phyloP scores from a whole-genome alignment of 2,888 invertebrate genomes.

The Pristionchus exspectatus region DNA sequence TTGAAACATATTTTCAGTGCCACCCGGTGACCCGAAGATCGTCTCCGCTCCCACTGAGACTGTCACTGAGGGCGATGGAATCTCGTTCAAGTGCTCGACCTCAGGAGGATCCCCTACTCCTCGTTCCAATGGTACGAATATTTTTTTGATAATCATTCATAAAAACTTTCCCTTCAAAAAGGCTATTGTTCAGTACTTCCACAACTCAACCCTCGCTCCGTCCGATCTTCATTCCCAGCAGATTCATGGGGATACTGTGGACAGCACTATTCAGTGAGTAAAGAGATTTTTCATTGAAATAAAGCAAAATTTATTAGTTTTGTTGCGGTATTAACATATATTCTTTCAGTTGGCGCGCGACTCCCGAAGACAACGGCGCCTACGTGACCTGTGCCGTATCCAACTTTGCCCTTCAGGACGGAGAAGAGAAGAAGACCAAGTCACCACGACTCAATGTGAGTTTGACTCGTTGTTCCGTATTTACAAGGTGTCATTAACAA shows the following conservation, averaged over 20 bases:
- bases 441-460: slow-evolving; percentile 71
- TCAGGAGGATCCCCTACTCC: slow-evolving; percentile 75
- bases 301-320: not conserved
- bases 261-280: slow-evolving; percentile 65
- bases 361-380: slow-evolving; percentile 72
- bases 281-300: not conserved
- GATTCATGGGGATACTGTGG: slow-evolving; percentile 60
- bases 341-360: slow-evolving; percentile 68
- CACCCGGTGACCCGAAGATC: slow-evolving; percentile 72
- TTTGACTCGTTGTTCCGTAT: not conserved
- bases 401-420: slow-evolving; percentile 71
- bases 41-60: slow-evolving; percentile 66
- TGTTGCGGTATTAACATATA: not conserved
- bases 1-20: slow-evolving; percentile 69
- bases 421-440: slow-evolving; percentile 61
- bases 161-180: no score
- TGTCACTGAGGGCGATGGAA: slow-evolving; percentile 72
- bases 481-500: not conserved
- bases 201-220: slow-evolving; percentile 62
- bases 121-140: slow-evolving; percentile 60
- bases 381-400: slow-evolving; percentile 71
- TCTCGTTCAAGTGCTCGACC: slow-evolving; percentile 72
- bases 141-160: not conserved
- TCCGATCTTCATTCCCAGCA: slow-evolving; percentile 56
- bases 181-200: slow-evolving; percentile 58